Base-by-base conservation (phyloP, 2,888 invertebrate genomes). In the Apotomis turbidana region DNA sequence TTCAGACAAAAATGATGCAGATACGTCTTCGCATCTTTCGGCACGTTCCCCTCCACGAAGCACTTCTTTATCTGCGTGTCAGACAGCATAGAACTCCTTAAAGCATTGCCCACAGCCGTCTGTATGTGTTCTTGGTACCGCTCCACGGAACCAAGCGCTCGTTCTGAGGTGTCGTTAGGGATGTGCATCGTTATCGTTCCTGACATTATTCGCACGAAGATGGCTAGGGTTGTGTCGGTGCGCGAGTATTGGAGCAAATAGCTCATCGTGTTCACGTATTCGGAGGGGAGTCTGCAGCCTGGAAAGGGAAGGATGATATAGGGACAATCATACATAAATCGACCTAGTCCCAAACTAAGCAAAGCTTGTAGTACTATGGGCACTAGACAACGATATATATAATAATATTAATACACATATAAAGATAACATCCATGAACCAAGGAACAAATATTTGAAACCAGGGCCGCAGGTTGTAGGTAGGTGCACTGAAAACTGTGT, bases 211-310 rank as follows among this genome's bases (percentile, higher is more conserved):
- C 95, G 92, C 0, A 96, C 94, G 13, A 96, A 80, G 0, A 96
- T 89, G 0, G 95, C 95, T 46, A 96, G 83, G 6, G 95, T 95
- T 6, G 94, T 92, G 63, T 94, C 93, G 27, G 91, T 93, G 63
- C 94, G 90, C 0, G 95, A 94, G 78, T 95, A 94, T 81, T 95
- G 94, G 3, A 96, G 88, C 10, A 96, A 84, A 79, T 92, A 95
- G 69, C 95, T 94, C 5, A 95, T 93, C 0, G 95, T 94, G 78
- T 94, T 94, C 1, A 96, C 93, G 68, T 96, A 91, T 74, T 95
- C 94, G 0, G 95, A 94, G 0, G 95, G 94, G 76, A 95, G 94
- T 69, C 94, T 94, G 78, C 94, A 94, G 75, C 95, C 95, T 90
- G 90, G 8, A 81, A 80, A 55, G 52, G 9, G 9, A 63, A 52